phyloP scores from a whole-genome alignment of 2,888 invertebrate species.

The Trachelus troglodyta region DNA sequence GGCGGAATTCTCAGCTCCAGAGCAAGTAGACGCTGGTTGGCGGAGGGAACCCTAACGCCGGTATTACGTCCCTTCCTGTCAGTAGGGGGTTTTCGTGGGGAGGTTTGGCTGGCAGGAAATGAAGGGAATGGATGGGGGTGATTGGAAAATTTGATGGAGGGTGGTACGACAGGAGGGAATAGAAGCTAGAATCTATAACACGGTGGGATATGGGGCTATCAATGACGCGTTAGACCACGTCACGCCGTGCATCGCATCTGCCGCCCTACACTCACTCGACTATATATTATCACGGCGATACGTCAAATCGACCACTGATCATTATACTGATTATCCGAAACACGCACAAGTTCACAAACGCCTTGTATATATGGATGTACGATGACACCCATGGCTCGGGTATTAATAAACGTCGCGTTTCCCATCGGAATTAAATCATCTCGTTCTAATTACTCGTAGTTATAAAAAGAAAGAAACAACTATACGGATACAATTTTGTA shows the following conservation, averaged over 20 bases:
- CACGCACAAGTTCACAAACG: conserved; percentile 21
- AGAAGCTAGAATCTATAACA: conserved; percentile 11
- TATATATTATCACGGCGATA: conserved; percentile 57
- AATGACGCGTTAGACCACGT: conserved; percentile 55
- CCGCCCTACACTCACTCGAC: conserved; percentile 39
- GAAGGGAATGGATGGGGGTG: conserved; percentile 54
- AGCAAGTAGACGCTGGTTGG: conserved; percentile 48
- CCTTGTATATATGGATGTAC: conserved; percentile 11
- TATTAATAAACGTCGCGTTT: conserved; percentile 42
- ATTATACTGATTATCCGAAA: conserved; percentile 53
- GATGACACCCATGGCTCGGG: conserved; percentile 40
- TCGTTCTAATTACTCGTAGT: not conserved
- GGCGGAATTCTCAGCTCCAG: not conserved
- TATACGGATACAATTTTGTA: not conserved
- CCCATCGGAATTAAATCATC: not conserved
- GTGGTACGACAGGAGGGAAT: conserved; percentile 38
- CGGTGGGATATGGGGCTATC: conserved; percentile 40
- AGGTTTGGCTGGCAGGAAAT: conserved; percentile 49
- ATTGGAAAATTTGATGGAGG: conserved; percentile 65
- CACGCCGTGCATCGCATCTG: conserved; percentile 58
- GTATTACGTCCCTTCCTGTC: conserved; percentile 55
- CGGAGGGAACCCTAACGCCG: conserved; percentile 47
- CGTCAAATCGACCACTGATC: conserved; percentile 60
- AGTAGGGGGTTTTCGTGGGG: conserved; percentile 23
- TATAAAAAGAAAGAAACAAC: not conserved